Base-by-base conservation (phyloP, 2,113 vertebrate species). In the Etheostoma spectabile region DNA sequence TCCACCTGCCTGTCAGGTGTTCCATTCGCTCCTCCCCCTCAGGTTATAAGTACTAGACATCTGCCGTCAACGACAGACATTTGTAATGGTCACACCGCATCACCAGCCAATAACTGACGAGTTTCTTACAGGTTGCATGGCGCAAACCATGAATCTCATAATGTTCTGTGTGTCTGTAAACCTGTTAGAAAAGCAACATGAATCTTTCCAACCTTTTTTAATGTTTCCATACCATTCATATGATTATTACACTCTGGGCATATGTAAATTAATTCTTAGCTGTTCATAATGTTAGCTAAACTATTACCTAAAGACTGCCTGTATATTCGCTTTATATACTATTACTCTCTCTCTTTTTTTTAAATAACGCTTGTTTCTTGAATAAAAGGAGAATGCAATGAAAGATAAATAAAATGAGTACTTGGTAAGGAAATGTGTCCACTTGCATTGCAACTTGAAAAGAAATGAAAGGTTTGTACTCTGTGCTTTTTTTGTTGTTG, bases 221-320 rank as follows among this genome's bases (percentile, higher is more conserved):
- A 79, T 0, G 18, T 79, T 57, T 85, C 84, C 80, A 80, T 64
- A 7, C 51, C 66, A 80, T 86, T 81, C 74, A 51, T 55, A 69
- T 70, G 76, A 79, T 82, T 75, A 69, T 81, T 78, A 80, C 78
- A 90, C 74, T 83, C 77, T 89, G 93, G 88, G 87, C 91, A 92
- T 89, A 92, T 92, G 84, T 91, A 93, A 85, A 90, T 91, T 14
- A 88, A 84, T 59, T 89, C 60, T 86, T 80, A 80, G 86, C 77
- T 93, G 87, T 93, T 90, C 74, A 89, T 94, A 94, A 86, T 79
- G 77, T 92, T 93, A 90, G 91, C 85, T 93, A 77, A 92, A 91
- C 87, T 91, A 91, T 92, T 93, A 86, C 63, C 52, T 83, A 90
- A 71, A 93, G 61, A 84, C 82, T 80, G 93, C 88, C 79, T 95